Evolutionary conservation across 2,888 invertebrate genomes (phyloP).

Genomic region (Calameuta pallipes): DNA sequence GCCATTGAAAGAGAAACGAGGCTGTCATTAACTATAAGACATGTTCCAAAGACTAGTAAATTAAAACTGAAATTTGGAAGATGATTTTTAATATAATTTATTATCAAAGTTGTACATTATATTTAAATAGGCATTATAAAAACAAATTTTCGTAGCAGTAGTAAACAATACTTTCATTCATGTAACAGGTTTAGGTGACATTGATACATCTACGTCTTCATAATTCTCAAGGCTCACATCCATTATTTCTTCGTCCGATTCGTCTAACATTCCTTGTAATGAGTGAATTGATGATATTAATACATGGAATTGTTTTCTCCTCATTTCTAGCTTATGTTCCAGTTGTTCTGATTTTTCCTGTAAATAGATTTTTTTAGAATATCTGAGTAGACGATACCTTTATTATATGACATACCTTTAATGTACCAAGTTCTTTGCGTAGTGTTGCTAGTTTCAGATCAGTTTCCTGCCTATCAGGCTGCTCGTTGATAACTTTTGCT

Average conservation of each 20-base stretch:
- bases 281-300: constrained; percentile 89
- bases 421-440: constrained; percentile 77
- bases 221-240: constrained; percentile 68
- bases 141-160: not conserved
- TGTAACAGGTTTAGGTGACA: constrained; percentile 37
- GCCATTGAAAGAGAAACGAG: constrained; percentile 76
- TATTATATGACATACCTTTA: constrained; percentile 65
- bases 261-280: constrained; percentile 82
- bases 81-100: constrained; percentile 48
- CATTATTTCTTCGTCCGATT: constrained; percentile 73
- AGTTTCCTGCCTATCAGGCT: constrained; percentile 89
- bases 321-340: constrained; percentile 81
- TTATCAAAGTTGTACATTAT: not conserved
- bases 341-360: constrained; percentile 78
- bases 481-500: constrained; percentile 89
- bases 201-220: constrained; percentile 51
- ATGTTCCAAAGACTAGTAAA: constrained; percentile 89
- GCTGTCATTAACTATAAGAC: constrained; percentile 90
- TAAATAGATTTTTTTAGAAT: constrained; percentile 26
- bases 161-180: not conserved
- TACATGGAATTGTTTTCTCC: constrained; percentile 91
- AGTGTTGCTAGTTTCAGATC: constrained; percentile 76
- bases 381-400: not conserved
- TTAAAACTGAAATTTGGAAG: constrained; percentile 75
- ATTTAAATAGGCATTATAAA: not conserved